phyloP scores from a whole-genome alignment of 2,888 invertebrate genomes.

The Pyrrhosoma nymphula region DNA sequence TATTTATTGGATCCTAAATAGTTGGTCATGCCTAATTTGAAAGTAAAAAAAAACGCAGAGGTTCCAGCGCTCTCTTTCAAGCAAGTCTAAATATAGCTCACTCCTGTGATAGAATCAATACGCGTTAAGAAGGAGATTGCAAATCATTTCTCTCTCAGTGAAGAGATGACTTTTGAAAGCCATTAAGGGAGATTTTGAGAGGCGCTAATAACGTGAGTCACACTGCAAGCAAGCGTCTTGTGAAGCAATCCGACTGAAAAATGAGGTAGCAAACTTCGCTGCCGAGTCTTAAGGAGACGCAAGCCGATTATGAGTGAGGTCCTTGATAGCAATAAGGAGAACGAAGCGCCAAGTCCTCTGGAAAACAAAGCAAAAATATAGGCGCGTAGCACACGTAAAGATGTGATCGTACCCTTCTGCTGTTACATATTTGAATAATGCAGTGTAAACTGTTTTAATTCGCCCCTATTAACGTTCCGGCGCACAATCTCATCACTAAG shows the following conservation, averaged over 20 bases:
- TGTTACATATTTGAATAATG: no score
- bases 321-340: not conserved
- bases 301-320: not conserved
- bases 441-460: no score
- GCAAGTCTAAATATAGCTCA: no score
- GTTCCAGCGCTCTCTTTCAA: no score
- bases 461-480: no score
- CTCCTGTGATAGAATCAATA: not conserved
- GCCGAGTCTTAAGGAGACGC: not conserved
- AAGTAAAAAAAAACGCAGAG: no score
- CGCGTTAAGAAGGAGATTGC: not conserved
- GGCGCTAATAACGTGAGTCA: not conserved
- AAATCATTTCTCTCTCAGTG: not conserved
- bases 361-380: no score
- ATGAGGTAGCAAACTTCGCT: not conserved
- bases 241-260: not conserved
- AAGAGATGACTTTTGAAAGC: not conserved
- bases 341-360: not conserved
- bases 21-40: no score
- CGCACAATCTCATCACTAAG: no score
- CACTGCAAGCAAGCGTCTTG: not conserved
- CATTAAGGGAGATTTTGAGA: not conserved
- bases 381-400: no score
- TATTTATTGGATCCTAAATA: no score
- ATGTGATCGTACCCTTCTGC: no score